phyloP scores from a whole-genome alignment of 1,140 invertebrate genomes.

The Chymomyza costata region DNA sequence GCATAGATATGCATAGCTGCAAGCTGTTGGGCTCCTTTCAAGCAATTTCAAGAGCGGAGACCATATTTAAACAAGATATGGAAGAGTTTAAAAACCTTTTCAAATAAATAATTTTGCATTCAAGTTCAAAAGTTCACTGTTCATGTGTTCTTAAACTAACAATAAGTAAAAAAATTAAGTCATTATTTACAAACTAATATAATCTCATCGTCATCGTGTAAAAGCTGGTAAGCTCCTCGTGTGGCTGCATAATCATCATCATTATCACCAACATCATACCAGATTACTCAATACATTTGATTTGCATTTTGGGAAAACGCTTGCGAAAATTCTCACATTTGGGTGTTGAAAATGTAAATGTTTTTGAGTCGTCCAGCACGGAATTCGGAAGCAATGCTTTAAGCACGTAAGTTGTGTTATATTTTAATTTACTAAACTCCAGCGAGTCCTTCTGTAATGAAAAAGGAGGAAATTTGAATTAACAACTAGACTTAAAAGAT shows the following conservation, averaged over 20 bases:
- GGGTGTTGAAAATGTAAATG: slow-evolving; percentile 61
- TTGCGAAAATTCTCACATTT: slow-evolving; percentile 64
- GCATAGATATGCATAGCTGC: slow-evolving; percentile 36
- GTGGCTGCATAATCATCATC: background rate
- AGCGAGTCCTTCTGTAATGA: slow-evolving; percentile 62
- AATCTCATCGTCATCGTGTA: slow-evolving; percentile 49
- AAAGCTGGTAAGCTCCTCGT: no score
- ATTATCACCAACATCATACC: background rate
- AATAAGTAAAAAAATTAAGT: slow-evolving; percentile 56
- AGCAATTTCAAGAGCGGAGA: background rate
- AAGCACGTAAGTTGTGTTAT: slow-evolving; percentile 65
- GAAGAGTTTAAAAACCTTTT: slow-evolving; percentile 67
- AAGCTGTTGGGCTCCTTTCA: slow-evolving; percentile 17
- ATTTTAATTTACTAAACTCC: slow-evolving; percentile 68
- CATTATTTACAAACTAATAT: slow-evolving; percentile 61
- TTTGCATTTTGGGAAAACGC: slow-evolving; percentile 63
- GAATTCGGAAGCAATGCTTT: slow-evolving; percentile 43
- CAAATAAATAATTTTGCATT: slow-evolving; percentile 39
- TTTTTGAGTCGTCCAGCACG: slow-evolving; percentile 36
- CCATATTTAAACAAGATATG: slow-evolving; percentile 22
- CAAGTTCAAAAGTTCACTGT: slow-evolving; percentile 21
- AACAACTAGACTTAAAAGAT: no score
- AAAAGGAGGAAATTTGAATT: no score
- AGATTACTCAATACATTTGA: slow-evolving; percentile 49
- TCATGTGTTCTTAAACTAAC: slow-evolving; percentile 45